A percentile compares a stretch with the other conserved stretches of the same genome.
Evolutionary conservation across 2,797 vertebrate genomes (phyloP).

Genomic region (Chelon labrosus): DNA sequence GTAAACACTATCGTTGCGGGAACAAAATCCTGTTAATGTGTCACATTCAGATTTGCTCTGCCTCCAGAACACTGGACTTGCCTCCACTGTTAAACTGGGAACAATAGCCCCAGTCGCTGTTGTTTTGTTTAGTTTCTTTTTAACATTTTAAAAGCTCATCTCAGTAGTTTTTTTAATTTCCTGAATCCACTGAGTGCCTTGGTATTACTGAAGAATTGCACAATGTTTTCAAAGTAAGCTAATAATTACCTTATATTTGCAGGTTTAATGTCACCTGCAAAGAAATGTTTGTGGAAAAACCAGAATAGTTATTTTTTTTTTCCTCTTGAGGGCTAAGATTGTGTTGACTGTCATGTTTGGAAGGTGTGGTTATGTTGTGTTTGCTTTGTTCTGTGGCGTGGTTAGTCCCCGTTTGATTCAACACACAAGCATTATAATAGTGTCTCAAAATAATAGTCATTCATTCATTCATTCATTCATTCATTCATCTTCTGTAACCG

Average conservation of each 20-base stretch:
- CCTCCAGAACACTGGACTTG: constrained; percentile 10
- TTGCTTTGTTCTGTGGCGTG: not conserved
- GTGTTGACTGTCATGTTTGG: not conserved
- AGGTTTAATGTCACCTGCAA: constrained; percentile 7
- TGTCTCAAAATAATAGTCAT: not conserved
- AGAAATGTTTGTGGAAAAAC: not conserved
- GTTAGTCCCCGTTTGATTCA: not conserved
- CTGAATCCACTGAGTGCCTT: constrained; percentile 45
- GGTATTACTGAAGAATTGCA: not conserved
- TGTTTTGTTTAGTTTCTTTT: not conserved
- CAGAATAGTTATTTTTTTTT: not conserved
- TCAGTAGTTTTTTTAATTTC: not conserved
- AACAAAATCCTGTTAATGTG: not conserved
- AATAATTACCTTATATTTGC: not conserved
- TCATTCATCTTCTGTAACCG: no score
- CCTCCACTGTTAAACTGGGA: not conserved
- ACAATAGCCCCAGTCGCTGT: not conserved
- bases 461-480: no score
- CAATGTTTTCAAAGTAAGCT: not conserved
- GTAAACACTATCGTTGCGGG: not conserved
- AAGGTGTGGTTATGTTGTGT: constrained; percentile 1
- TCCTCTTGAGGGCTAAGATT: not conserved
- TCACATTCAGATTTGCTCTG: not conserved
- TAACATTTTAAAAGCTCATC: not conserved
- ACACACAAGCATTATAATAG: no score